phyloP scores from a whole-genome alignment of 2,113 vertebrate genomes.

The Monarcha castaneiventris region DNA sequence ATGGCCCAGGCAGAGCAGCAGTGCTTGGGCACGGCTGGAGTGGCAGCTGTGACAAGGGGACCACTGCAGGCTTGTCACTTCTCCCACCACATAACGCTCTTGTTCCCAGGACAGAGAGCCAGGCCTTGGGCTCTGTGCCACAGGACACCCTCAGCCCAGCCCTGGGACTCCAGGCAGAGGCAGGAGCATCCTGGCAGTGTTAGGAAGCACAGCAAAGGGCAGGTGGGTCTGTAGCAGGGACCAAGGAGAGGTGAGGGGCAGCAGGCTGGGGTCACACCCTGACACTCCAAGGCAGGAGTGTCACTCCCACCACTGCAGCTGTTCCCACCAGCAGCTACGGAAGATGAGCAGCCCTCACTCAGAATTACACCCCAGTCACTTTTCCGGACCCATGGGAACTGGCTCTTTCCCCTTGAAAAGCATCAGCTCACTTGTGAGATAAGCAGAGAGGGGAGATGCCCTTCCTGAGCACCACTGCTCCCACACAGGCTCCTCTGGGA shows the following conservation, averaged over 20 bases:
- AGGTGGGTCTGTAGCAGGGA: neutral
- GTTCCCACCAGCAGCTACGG: neutral
- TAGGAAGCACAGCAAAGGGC: neutral
- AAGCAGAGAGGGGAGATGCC: neutral
- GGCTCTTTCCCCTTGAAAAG: neutral
- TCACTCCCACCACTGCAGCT: neutral
- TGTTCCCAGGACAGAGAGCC: neutral
- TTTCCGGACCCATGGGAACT: neutral
- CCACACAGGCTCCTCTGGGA: neutral
- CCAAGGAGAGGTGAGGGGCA: neutral
- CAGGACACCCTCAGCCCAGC: neutral
- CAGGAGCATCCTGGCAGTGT: neutral
- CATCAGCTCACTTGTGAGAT: neutral
- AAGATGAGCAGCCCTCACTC: neutral
- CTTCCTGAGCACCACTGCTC: neutral
- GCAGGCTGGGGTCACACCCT: neutral
- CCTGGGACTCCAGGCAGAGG: neutral
- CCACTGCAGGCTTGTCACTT: neutral
- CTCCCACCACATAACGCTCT: neutral
- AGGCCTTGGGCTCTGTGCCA: neutral
- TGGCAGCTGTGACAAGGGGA: neutral
- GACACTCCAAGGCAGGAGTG: neutral
- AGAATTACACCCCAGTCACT: neutral
- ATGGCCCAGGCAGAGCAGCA: neutral
- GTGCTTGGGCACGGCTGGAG: neutral